Conservation (phyloP, 2,113 vertebrate species). For the Rhegmatorhina hoffmannsi region DNA sequence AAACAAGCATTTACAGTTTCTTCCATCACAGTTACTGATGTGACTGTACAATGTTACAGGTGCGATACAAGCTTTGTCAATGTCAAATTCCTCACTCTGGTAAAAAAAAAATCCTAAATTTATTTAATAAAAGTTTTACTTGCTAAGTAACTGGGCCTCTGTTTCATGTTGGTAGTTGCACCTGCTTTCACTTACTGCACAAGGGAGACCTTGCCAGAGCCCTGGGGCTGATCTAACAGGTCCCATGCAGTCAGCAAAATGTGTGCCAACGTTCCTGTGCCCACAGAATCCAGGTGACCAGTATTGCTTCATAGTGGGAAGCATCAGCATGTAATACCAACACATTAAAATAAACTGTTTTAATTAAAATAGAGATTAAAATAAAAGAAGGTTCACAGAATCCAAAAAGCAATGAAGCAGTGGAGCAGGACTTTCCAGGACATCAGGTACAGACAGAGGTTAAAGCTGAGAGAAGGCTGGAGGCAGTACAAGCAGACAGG, state of each 20-base stretch:
- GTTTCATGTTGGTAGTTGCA: not conserved
- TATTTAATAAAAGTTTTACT: conserved; percentile 84
- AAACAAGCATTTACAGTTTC: conserved; percentile 38
- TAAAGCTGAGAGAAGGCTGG: not conserved
- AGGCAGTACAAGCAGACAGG: not conserved
- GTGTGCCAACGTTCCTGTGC: not conserved
- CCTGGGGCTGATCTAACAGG: not conserved
- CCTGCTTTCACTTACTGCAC: not conserved
- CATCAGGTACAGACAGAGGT: not conserved
- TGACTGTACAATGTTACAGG: conserved; percentile 38
- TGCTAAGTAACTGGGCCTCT: conserved; percentile 48
- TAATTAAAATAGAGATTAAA: not conserved
- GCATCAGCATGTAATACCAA: not conserved
- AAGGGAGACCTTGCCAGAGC: not conserved
- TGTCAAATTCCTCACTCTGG: conserved; percentile 71
- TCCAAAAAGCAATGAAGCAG: not conserved
- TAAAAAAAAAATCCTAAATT: conserved; percentile 69
- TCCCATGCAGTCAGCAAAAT: not conserved
- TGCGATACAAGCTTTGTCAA: conserved; percentile 31
- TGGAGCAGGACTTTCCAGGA: not conserved
- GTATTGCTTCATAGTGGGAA: not conserved
- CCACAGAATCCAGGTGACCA: not conserved
- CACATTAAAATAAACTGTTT: not conserved
- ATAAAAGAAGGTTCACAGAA: not conserved
- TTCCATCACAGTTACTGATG: conserved; percentile 43